Evolutionary conservation across 37 sponge, comb jelly and placozoan genomes (phyloP), one percentile per base, ranked within the genome.

Genomic region (Amphimedon queenslandica): DNA sequence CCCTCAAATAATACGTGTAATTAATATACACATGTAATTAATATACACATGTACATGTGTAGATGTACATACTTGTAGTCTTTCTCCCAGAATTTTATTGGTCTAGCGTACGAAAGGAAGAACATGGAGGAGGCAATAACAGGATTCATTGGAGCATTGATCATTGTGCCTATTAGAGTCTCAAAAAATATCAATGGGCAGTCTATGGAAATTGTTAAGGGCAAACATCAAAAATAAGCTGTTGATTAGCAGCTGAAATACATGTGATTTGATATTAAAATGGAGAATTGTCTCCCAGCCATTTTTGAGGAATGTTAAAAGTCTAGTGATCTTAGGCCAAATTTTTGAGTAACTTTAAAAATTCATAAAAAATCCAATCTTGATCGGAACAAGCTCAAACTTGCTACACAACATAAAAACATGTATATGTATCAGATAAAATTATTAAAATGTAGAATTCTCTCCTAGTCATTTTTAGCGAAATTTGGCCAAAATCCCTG

Each of bases 81-180:
- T 69, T 85, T 87, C 81, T 96, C 97, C 97, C 97, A 96, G 76
- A 90, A 96, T 77, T 96, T 96, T 77, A 96, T 76, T 23, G 97
- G 97, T 29, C 97, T 43, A 32, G 82, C 93, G 78, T 96, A 96
- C 35, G 93, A 93, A 70, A 89, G 86, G 53, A 87, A 51, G 71
- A 96, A 96, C 68, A 96, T 74, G 1, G 93, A 87, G 70, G 91
- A 90, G 58, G 93, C 97, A 55, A 85, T 61, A 57, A 96, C 71
- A 18, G 97, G 97, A 63, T 85, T 93, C 37, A 96, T 84, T 51
- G 97, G 93, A 30, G 91, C 88, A 60, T 67, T 82, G 28, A 93
- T 2, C 42, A 93, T 47, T 60, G 97, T 66, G 1, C 77, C 79
- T 1, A 93, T 77, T 31, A 96, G 69, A 3, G 93, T 78, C 83